Conservation (phyloP, 2,113 vertebrate genomes). For the Lethenteron camtschaticum region DNA sequence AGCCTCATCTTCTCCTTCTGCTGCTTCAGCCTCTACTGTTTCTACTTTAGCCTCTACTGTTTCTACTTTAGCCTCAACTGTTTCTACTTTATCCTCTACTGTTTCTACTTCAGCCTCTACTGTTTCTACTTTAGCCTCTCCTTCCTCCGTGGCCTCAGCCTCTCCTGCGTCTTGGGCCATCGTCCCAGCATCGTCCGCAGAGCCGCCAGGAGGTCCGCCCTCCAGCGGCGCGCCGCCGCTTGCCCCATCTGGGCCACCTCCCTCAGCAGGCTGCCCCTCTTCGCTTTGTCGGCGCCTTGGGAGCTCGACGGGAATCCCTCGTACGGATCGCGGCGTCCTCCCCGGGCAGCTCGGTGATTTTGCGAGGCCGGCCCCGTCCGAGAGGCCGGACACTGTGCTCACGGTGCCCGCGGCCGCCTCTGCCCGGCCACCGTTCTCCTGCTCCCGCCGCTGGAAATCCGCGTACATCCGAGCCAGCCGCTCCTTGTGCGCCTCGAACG, state of each 20-base stretch:
- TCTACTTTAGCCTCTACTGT: slow-evolving; percentile 13
- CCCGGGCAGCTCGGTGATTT: too few species aligned
- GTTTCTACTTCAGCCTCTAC: not conserved
- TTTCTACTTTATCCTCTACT: slow-evolving; percentile 12
- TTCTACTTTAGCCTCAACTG: slow-evolving; percentile 12
- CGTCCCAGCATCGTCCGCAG: too few species aligned
- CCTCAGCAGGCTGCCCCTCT: too few species aligned
- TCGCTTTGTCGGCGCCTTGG: too few species aligned
- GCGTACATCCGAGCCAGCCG: slow-evolving; percentile 48
- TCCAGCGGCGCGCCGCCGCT: too few species aligned
- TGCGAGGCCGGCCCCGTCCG: too few species aligned
- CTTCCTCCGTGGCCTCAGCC: not conserved
- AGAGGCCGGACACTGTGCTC: slow-evolving; percentile 29
- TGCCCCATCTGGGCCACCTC: too few species aligned
- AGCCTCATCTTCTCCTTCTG: slow-evolving; percentile 16
- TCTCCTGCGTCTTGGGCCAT: too few species aligned
- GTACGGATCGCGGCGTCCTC: too few species aligned
- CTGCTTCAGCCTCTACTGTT: slow-evolving; percentile 13
- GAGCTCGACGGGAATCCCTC: too few species aligned
- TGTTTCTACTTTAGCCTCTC: slow-evolving; percentile 12
- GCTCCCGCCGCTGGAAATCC: slow-evolving; percentile 46
- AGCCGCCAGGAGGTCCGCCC: too few species aligned
- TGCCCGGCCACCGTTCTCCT: slow-evolving; percentile 12
- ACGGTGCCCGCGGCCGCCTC: slow-evolving; percentile 17
- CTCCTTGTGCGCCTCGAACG: slow-evolving; percentile 85